Conservation (phyloP, 2,113 vertebrate genomes). For the Spea multiplicata region DNA sequence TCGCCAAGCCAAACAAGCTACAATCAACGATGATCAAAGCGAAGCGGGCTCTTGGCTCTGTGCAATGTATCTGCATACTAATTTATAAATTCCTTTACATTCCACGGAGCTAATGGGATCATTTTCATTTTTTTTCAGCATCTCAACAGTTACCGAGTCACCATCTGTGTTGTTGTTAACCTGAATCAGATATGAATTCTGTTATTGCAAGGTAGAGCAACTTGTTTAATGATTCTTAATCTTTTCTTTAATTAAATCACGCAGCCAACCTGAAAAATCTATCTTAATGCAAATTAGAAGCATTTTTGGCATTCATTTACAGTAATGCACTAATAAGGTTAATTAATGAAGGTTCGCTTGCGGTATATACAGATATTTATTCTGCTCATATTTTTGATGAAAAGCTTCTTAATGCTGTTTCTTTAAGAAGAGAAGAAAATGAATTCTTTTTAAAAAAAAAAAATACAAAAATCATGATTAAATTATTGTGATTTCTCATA, state of each 20-base stretch:
- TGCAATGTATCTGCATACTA: slow-evolving; percentile 83
- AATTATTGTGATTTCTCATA: no score
- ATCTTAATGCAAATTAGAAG: slow-evolving; percentile 99
- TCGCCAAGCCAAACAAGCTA: slow-evolving; percentile 84
- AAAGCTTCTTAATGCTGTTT: slow-evolving; percentile 84
- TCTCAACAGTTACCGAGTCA: slow-evolving; percentile 98
- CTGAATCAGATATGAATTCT: slow-evolving; percentile 99
- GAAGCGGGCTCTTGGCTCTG: slow-evolving; percentile 77
- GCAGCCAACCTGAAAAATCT: slow-evolving; percentile 99
- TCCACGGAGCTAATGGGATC: slow-evolving; percentile 97
- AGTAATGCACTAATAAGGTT: slow-evolving; percentile 99
- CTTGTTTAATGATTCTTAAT: slow-evolving; percentile 99
- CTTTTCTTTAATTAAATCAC: slow-evolving; percentile 99
- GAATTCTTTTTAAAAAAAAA: no score
- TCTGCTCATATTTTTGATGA: slow-evolving; percentile 84
- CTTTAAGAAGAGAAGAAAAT: slow-evolving; percentile 65
- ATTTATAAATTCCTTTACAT: slow-evolving; percentile 83
- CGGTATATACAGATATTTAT: slow-evolving; percentile 99
- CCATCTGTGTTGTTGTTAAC: slow-evolving; percentile 99
- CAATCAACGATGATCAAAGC: slow-evolving; percentile 82
- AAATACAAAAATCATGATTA: no score
- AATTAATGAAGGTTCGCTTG: slow-evolving; percentile 99
- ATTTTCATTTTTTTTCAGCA: slow-evolving; percentile 98
- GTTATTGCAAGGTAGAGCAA: slow-evolving; percentile 99
- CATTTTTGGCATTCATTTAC: slow-evolving; percentile 99